Evolutionary conservation across 2,888 invertebrate genomes (phyloP).

Genomic region (Drosophila koepferae): DNA sequence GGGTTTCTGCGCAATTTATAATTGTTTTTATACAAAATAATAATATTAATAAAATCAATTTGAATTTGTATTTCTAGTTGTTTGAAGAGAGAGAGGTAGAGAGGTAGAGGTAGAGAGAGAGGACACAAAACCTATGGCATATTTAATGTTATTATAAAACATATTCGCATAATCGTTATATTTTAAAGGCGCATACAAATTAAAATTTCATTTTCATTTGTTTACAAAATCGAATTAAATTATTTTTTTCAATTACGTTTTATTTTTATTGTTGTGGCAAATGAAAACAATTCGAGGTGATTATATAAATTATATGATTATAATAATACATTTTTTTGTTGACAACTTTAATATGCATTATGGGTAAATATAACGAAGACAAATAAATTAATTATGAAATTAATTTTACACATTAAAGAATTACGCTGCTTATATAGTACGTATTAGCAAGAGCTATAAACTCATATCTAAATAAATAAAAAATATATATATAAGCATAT

Average conservation of each 20-base stretch:
- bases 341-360: not conserved
- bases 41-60: conserved; percentile 66
- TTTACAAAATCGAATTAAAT: not conserved
- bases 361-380: not conserved
- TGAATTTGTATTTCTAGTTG: conserved; percentile 31
- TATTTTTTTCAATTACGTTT: not conserved
- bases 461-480: no score
- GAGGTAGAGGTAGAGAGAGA: not conserved
- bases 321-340: not conserved
- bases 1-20: conserved; percentile 41
- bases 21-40: conserved; percentile 62
- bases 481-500: no score
- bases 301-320: conserved; percentile 20
- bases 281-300: not conserved
- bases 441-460: no score
- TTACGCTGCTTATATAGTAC: no score
- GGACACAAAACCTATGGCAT: conserved; percentile 40
- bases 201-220: not conserved
- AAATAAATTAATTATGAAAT: no score
- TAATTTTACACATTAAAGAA: no score
- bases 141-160: conserved; percentile 21
- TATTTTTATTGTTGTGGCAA: conserved; percentile 6
- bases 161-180: conserved; percentile 16
- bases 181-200: conserved; percentile 6
- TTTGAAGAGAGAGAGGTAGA: not conserved